Conservation (phyloP, 2,113 vertebrate genomes). For the human region DNA sequence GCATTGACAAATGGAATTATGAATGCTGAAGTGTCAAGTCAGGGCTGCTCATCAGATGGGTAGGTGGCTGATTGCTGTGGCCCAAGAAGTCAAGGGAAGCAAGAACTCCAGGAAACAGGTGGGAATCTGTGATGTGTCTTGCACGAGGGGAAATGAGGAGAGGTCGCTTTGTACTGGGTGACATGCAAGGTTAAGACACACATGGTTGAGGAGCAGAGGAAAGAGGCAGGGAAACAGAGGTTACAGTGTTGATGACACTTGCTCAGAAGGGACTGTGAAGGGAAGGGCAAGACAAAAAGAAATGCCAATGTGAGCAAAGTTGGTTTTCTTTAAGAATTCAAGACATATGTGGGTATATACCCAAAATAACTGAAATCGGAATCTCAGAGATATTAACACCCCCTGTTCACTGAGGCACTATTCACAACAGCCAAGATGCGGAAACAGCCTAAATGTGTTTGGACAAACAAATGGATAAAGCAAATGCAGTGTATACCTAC, state of each 20-base stretch:
- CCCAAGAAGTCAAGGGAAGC: not conserved
- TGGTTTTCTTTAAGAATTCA: not conserved
- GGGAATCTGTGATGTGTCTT: not conserved
- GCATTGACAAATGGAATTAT: not conserved
- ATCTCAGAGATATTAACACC: not conserved
- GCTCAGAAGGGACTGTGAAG: not conserved
- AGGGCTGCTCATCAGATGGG: not conserved
- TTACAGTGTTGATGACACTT: not conserved
- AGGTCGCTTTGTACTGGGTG: not conserved
- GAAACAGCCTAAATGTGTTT: not conserved
- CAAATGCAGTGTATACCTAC: not conserved
- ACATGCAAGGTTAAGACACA: not conserved
- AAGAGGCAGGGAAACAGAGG: not conserved
- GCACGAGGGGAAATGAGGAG: not conserved
- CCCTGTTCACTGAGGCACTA: not conserved
- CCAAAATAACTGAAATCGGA: not conserved
- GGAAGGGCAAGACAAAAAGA: not conserved
- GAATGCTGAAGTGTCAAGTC: not conserved
- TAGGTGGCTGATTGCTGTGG: not conserved
- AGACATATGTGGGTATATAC: not conserved
- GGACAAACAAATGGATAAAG: not conserved
- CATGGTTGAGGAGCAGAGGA: fast-evolving
- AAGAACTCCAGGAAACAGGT: not conserved
- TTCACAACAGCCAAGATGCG: not conserved
- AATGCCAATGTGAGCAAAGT: not conserved